Percentiles rank a stretch among this genome's conserved stretches.
Evolutionary conservation across 2,797 vertebrate genomes (phyloP).

Genomic region (Eremophila alpestris): DNA sequence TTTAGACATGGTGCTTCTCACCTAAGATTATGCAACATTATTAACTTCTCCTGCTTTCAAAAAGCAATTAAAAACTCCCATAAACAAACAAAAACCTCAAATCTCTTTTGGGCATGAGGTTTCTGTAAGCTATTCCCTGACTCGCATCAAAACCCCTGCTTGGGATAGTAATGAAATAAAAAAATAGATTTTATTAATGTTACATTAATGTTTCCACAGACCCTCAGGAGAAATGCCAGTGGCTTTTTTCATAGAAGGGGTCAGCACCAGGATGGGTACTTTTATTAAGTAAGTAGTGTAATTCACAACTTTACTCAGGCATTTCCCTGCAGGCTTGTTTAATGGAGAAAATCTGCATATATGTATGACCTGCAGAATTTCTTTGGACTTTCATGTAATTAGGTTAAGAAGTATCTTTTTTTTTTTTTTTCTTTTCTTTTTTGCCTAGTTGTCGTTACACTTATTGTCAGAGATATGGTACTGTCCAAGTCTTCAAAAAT

Average conservation of each 20-base stretch:
- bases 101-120: neutral
- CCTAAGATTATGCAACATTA: neutral
- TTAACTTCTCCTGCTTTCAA: neutral
- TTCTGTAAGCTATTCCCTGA: neutral
- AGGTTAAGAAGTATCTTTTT: neutral
- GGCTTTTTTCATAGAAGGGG: neutral
- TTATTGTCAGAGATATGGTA: neutral
- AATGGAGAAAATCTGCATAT: constrained; percentile 7
- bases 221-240: neutral
- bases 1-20: neutral
- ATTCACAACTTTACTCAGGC: neutral
- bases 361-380: neutral
- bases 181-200: neutral
- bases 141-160: neutral
- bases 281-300: constrained; percentile 11
- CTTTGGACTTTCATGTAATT: neutral
- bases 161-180: neutral
- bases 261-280: neutral
- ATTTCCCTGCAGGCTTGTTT: neutral
- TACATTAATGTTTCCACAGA: constrained; percentile 33
- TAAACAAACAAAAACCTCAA: neutral
- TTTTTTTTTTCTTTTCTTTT: neutral
- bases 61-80: neutral
- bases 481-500: neutral
- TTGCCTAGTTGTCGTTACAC: neutral